Evolutionary conservation across 2,888 invertebrate genomes (phyloP).

Genomic region (Aphrophora alni): DNA sequence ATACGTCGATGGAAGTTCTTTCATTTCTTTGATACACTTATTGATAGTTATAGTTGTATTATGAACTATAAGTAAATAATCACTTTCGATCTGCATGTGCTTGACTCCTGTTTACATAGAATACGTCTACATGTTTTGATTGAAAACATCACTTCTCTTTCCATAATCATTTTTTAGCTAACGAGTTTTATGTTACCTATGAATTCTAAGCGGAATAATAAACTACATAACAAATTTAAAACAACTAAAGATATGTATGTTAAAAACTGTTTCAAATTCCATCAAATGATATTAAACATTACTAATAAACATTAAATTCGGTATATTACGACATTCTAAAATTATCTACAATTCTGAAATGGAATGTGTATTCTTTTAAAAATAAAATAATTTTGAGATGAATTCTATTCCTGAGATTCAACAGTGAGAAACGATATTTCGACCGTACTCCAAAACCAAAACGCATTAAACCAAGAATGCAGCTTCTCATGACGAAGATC

Average conservation of each 20-base stretch:
- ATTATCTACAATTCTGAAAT: neutral
- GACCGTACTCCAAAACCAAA: neutral
- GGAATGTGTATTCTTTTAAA: neutral
- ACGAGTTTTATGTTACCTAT: no score
- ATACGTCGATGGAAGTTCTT: no score
- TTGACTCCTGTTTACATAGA: no score
- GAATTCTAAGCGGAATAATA: no score
- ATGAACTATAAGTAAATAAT: no score
- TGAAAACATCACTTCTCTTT: no score
- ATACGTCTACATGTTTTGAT: no score
- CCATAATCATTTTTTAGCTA: no score
- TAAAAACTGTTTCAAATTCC: neutral
- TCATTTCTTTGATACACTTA: no score
- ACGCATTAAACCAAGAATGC: constrained; percentile 9
- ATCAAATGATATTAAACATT: neutral
- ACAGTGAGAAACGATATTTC: neutral
- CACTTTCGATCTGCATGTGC: no score
- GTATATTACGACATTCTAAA: neutral
- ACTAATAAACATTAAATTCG: neutral
- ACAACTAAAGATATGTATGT: neutral
- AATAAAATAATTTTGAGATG: neutral
- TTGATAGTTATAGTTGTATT: no score
- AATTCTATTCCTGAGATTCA: neutral
- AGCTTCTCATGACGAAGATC: neutral
- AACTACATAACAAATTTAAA: no score